These are phyloP conservation scores for Cenopis cana DNA, from an alignment of 2,888 invertebrate species.

Conservation along the genomic window DNA sequence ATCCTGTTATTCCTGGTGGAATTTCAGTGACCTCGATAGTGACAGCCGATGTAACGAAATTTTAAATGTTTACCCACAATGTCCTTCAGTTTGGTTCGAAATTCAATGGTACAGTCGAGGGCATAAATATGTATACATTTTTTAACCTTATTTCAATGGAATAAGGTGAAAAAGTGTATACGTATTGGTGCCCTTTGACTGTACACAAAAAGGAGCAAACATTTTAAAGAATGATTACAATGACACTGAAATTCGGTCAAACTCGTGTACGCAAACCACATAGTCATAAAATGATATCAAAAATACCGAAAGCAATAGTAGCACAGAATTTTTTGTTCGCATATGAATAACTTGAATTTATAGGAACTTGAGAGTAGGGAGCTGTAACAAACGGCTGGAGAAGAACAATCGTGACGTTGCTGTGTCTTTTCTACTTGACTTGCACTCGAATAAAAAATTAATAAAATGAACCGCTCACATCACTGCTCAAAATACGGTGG, in stretches of 20 bases:
- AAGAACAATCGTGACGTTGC: neutral
- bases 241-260: neutral
- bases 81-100: neutral
- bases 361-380: neutral
- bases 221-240: neutral
- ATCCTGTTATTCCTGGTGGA: no score
- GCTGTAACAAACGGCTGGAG: neutral
- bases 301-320: slow-evolving; percentile 17
- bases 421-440: no score
- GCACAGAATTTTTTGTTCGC: neutral
- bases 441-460: no score
- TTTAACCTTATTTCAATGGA: no score
- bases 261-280: neutral
- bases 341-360: slow-evolving; percentile 14
- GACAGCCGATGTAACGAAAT: neutral
- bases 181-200: no score
- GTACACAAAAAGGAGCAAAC: neutral
- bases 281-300: slow-evolving; percentile 11
- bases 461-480: no score
- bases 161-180: no score
- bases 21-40: no score
- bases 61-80: neutral
- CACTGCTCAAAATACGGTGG: no score
- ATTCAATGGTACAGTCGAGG: neutral
- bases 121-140: no score